Conservation (phyloP, 23 tunicate genomes). For the Aplidium turbinatum region DNA sequence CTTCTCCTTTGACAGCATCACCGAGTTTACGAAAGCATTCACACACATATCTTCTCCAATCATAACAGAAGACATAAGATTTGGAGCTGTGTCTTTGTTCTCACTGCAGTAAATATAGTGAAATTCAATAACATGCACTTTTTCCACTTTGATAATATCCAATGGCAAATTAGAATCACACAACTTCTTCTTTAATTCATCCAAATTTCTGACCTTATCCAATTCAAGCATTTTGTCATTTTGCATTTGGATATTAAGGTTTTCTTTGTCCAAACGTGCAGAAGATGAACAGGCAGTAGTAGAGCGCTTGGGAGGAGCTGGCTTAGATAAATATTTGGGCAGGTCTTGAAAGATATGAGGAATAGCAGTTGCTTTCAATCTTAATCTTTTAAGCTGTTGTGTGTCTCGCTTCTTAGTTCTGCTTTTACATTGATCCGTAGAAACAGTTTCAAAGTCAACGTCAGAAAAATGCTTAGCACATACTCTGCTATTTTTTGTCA, state of each 20-base stretch:
- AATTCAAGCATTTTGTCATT: background rate
- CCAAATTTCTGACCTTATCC: background rate
- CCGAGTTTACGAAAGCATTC: constrained; percentile 6
- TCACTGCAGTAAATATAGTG: background rate
- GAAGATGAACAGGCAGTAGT: background rate
- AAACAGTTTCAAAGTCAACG: constrained; percentile 7
- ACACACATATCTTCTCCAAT: background rate
- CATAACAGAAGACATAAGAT: constrained; percentile 2
- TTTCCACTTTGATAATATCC: constrained; percentile 1
- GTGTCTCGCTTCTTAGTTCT: background rate
- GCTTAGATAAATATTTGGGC: constrained; percentile 16
- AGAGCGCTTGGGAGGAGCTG: background rate
- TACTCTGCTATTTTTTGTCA: background rate
- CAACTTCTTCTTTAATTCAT: constrained; percentile 1
- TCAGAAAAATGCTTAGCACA: constrained; percentile 18
- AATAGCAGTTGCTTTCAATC: constrained; percentile 8
- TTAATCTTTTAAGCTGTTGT: background rate
- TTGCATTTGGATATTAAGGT: background rate
- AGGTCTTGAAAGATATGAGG: constrained; percentile 7
- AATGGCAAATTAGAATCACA: background rate
- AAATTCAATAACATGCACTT: background rate
- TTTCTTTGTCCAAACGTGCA: constrained; percentile 13
- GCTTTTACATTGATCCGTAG: constrained; percentile 8
- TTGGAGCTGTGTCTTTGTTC: background rate
- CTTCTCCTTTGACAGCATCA: constrained; percentile 4